Conservation (phyloP, 2,113 vertebrate genomes). For the Cyphomyrus plagiostoma region DNA sequence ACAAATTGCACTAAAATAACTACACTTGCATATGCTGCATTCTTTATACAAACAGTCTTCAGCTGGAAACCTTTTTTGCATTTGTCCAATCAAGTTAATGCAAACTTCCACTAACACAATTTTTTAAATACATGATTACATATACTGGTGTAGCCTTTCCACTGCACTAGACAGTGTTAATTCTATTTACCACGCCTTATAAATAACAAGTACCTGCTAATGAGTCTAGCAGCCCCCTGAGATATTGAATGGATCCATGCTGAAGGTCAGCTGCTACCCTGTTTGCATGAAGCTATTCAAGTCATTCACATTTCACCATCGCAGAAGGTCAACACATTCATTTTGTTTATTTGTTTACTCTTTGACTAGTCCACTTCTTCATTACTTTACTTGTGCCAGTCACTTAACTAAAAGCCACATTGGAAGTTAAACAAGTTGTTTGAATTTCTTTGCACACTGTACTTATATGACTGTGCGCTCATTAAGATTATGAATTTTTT, state of each 20-base stretch:
- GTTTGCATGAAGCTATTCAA: not conserved
- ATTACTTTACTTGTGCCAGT: not conserved
- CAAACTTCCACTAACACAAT: not conserved
- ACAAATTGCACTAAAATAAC: not conserved
- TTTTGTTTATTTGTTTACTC: not conserved
- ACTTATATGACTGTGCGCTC: not conserved
- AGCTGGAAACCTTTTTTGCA: not conserved
- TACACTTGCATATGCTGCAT: not conserved
- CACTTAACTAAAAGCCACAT: not conserved
- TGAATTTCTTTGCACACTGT: not conserved
- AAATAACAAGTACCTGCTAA: conserved; percentile 10
- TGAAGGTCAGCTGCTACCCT: conserved; percentile 32
- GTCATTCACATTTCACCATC: conserved; percentile 22
- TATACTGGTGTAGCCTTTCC: not conserved
- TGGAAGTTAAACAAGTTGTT: not conserved
- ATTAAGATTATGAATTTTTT: not conserved
- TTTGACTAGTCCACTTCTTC: not conserved
- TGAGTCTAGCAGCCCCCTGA: not conserved
- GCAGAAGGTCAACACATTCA: conserved; percentile 21
- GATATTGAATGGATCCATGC: not conserved
- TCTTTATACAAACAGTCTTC: not conserved
- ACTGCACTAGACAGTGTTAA: not conserved
- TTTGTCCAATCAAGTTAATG: not conserved
- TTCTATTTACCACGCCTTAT: not conserved
- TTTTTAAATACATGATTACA: not conserved